phyloP scores from a whole-genome alignment of 2,797 vertebrate genomes.

The Mormyrus hasselquistii region DNA sequence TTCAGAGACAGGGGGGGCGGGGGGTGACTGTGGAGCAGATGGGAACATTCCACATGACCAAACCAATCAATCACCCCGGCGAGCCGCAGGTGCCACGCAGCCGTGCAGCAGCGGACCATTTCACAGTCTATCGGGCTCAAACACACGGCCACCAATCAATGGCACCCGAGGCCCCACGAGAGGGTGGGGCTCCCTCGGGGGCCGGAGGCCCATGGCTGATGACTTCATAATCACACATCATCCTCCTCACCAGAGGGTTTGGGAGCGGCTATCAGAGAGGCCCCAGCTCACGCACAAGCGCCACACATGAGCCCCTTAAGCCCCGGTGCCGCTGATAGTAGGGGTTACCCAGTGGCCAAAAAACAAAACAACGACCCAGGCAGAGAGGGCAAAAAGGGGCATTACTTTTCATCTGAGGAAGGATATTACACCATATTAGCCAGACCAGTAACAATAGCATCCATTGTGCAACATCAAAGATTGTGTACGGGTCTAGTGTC shows the following conservation, averaged over 20 bases:
- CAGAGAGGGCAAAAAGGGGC: background rate
- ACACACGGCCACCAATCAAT: conserved; percentile 93
- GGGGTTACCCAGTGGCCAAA: background rate
- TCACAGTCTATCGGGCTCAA: conserved; percentile 97
- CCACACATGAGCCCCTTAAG: conserved; percentile 68
- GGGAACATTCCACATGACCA: conserved; percentile 99
- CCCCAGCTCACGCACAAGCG: conserved; percentile 63
- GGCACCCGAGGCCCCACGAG: conserved; percentile 78
- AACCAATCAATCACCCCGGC: conserved; percentile 98
- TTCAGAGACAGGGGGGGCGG: conserved; percentile 55
- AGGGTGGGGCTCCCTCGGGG: conserved; percentile 66
- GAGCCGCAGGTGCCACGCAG: conserved; percentile 97
- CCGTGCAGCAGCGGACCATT: conserved; percentile 93
- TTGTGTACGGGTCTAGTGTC: conserved; percentile 41
- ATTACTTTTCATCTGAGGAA: conserved; percentile 52
- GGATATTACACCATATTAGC: conserved; percentile 43
- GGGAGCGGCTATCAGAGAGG: conserved; percentile 73
- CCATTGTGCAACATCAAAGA: conserved; percentile 68
- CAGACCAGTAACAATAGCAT: conserved; percentile 12
- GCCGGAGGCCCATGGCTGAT: conserved; percentile 93
- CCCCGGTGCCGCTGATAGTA: background rate
- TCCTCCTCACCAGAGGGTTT: conserved; percentile 77
- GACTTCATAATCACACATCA: conserved; percentile 99
- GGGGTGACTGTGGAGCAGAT: conserved; percentile 62
- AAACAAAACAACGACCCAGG: background rate